Evolutionary conservation across 2,888 invertebrate species (phyloP).

Genomic region (Slavum lentiscoides): DNA sequence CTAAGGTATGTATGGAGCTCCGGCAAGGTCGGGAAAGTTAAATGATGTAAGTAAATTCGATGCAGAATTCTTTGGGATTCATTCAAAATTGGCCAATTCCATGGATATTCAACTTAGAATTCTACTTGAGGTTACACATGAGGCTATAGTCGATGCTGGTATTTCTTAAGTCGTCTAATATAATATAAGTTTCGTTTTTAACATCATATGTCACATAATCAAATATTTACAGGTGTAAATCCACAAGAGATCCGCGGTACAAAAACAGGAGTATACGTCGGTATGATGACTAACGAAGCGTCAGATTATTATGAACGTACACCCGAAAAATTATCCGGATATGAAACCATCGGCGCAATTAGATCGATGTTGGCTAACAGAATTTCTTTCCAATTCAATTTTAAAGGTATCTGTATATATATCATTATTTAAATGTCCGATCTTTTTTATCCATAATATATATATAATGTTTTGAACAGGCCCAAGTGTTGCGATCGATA

Average conservation of each 20-base stretch:
- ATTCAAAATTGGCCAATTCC: conserved; percentile 61
- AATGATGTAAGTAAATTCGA: conserved; percentile 60
- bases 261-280: conserved; percentile 59
- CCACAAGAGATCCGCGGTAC: conserved; percentile 61
- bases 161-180: conserved; percentile 33
- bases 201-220: not conserved
- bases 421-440: too few relatives aligned
- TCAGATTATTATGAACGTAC: conserved; percentile 62
- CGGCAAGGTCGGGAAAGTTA: conserved; percentile 60
- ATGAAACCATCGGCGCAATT: conserved; percentile 69
- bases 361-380: conserved; percentile 68
- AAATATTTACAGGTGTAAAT: conserved; percentile 59
- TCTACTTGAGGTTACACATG: conserved; percentile 61
- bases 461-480: conserved; percentile 26
- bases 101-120: conserved; percentile 63
- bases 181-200: not conserved
- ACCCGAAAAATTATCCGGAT: conserved; percentile 61
- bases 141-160: conserved; percentile 63
- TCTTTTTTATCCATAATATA: too few relatives aligned
- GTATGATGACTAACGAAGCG: conserved; percentile 58
- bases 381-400: conserved; percentile 67
- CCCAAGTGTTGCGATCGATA: conserved; percentile 44
- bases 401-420: conserved; percentile 60
- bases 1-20: conserved; percentile 54
- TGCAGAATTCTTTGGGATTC: conserved; percentile 62